These are phyloP conservation scores for Drosophila mimica DNA, from an alignment of 2,888 invertebrate genomes.

Conservation along the genomic window DNA sequence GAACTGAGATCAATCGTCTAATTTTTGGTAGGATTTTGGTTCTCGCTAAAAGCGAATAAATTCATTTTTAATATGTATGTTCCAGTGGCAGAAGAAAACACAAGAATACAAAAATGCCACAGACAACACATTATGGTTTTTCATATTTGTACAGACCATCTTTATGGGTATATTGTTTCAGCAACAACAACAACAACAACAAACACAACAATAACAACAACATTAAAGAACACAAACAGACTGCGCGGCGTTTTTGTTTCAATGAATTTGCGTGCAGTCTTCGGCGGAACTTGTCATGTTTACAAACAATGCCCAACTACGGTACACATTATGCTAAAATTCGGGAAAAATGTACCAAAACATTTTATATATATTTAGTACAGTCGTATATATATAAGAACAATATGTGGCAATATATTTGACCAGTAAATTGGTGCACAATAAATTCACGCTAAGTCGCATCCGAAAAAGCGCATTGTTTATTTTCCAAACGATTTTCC, in stretches of 20 bases:
- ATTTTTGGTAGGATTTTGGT: slow-evolving; percentile 28
- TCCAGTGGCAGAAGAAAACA: slow-evolving; percentile 12
- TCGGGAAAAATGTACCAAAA: slow-evolving; percentile 39
- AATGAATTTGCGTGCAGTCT: slow-evolving; percentile 54
- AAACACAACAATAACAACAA: slow-evolving; percentile 38
- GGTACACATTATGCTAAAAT: slow-evolving; percentile 60
- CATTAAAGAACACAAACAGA: slow-evolving; percentile 68
- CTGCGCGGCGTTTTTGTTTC: slow-evolving; percentile 71
- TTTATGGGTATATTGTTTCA: slow-evolving; percentile 78
- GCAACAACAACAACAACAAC: slow-evolving; percentile 50
- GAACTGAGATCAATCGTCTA: slow-evolving; percentile 74
- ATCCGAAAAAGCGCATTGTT: slow-evolving; percentile 62
- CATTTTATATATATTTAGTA: slow-evolving; percentile 25
- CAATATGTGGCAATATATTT: slow-evolving; percentile 60
- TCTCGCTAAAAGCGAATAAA: slow-evolving; percentile 69
- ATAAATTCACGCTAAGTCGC: slow-evolving; percentile 60
- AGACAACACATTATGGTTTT: slow-evolving; percentile 49
- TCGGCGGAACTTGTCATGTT: slow-evolving; percentile 78
- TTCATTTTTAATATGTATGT: slow-evolving; percentile 73
- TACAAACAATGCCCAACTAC: slow-evolving; percentile 66
- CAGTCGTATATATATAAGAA: slow-evolving; percentile 27
- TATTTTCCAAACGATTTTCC: slow-evolving; percentile 65
- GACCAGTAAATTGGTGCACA: slow-evolving; percentile 56
- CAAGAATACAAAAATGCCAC: slow-evolving; percentile 17
- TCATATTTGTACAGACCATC: slow-evolving; percentile 70